Evolutionary conservation across 1,140 invertebrate genomes (phyloP), one percentile per base, ranked within the genome.

Genomic region (Bombus terrestris): DNA sequence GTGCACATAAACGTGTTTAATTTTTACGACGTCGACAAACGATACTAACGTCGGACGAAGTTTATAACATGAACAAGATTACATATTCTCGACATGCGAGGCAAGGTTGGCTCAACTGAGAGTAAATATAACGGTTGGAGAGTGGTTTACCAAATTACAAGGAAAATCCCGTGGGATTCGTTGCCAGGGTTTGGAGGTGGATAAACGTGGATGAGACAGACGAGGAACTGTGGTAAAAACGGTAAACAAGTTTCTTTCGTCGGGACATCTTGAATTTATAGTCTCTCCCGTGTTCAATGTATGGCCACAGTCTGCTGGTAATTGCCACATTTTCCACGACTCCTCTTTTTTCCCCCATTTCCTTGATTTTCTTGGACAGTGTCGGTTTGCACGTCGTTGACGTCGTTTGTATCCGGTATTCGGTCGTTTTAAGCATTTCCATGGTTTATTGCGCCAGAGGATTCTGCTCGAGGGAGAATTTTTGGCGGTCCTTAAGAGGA

Each of bases 191-290:
- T 13, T 12, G 68, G 43, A 35, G 18, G 13, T 13, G 2, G 28
- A 47, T 35, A 22, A 39, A 71, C 64, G 74, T 68, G 76, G 32
- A 37, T 28, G 81, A 76, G 66, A 71, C 43, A 37, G 71, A 83
- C 53, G 77, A 77, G 86, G 53, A 39, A 41, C 32, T 41, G 28
- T 39, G 28, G 59, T n/a, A 86, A 88, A 86, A 89, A 88, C 88
- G 69, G 87, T 89, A 86, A 89, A 89, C 87, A 89, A 89, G 88
- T 53, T 89, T 86, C 78, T 89, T 89, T 78, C 35, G 83, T 32
- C 57, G 32, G 59, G 39, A 69, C 73, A 68, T 86, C 77, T 85
- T 43, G 87, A 82, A 89, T 89, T 89, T 89, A 86, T 89, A 76
- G 32, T 72, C 25, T 25, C 10, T n/a, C 64, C 75, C 64, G 41